These are phyloP conservation scores for Zaprionus lachaisei DNA, from an alignment of 1,140 invertebrate genomes.

Conservation along the genomic window DNA sequence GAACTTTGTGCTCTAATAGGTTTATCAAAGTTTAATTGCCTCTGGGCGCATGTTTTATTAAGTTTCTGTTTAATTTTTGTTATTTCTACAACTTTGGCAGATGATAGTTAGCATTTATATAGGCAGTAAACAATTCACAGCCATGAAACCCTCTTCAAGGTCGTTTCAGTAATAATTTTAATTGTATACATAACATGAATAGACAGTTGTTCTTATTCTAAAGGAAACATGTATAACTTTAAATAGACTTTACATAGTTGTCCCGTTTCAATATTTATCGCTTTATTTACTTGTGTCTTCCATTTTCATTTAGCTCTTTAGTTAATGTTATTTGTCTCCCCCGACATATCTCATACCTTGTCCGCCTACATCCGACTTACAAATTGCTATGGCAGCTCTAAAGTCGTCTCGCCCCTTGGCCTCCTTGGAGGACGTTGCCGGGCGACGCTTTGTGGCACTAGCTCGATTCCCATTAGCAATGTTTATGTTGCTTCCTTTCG, in stretches of 20 bases:
- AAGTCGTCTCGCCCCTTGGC: not conserved
- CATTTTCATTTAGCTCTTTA: not conserved
- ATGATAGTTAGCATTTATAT: not conserved
- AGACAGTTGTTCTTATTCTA: not conserved
- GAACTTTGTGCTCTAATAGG: constrained; percentile 15
- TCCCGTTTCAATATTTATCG: not conserved
- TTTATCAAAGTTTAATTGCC: constrained; percentile 13
- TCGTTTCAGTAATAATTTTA: no score
- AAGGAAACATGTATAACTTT: not conserved
- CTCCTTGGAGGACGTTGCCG: not conserved
- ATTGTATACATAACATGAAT: no score
- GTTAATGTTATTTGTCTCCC: no score
- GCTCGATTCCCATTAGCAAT: constrained; percentile 37
- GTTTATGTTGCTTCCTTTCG: constrained; percentile 33
- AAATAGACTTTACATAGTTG: not conserved
- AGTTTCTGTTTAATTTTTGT: constrained; percentile 3
- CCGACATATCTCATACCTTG: not conserved
- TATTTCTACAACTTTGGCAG: not conserved
- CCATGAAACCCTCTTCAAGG: no score
- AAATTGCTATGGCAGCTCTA: constrained; percentile 19
- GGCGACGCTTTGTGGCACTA: not conserved
- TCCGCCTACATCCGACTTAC: not conserved
- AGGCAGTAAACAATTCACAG: not conserved
- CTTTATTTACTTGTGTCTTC: not conserved
- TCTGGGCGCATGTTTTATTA: constrained; percentile 10